phyloP scores from a whole-genome alignment of 2,888 invertebrate species.

The Habrosyne pyritoides region DNA sequence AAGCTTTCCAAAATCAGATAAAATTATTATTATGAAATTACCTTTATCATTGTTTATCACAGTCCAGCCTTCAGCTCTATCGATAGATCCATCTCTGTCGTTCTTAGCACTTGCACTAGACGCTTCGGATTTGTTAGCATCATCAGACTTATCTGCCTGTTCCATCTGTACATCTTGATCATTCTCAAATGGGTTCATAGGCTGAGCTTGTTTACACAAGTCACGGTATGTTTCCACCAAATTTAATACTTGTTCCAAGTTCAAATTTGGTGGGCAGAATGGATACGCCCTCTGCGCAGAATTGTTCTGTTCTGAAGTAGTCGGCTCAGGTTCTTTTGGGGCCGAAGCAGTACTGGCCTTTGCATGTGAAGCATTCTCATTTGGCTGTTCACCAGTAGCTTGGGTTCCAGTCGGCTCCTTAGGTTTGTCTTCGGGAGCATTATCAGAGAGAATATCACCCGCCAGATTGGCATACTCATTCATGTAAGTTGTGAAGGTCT shows the following conservation, averaged over 20 bases:
- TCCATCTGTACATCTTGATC: slow-evolving; percentile 46
- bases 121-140: slow-evolving; percentile 29
- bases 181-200: slow-evolving; percentile 18
- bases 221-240: neutral
- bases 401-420: slow-evolving; percentile 23
- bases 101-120: slow-evolving; percentile 29
- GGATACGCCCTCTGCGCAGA: slow-evolving; percentile 20
- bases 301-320: neutral
- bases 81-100: slow-evolving; percentile 51
- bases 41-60: slow-evolving; percentile 71
- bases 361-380: slow-evolving; percentile 25
- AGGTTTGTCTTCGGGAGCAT: slow-evolving; percentile 33
- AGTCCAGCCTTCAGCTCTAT: slow-evolving; percentile 68
- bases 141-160: slow-evolving; percentile 35
- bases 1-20: too few relatives aligned
- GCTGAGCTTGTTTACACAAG: neutral
- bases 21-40: slow-evolving; percentile 34
- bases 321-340: neutral
- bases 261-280: slow-evolving; percentile 20
- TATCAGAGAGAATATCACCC: slow-evolving; percentile 54
- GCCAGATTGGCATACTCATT: slow-evolving; percentile 82
- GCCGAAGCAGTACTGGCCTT: neutral
- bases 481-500: slow-evolving; percentile 75
- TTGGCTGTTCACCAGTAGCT: slow-evolving; percentile 22
- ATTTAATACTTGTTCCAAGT: slow-evolving; percentile 8